Conservation (phyloP, 2,888 invertebrate species). For the Heliconius charithonia region DNA sequence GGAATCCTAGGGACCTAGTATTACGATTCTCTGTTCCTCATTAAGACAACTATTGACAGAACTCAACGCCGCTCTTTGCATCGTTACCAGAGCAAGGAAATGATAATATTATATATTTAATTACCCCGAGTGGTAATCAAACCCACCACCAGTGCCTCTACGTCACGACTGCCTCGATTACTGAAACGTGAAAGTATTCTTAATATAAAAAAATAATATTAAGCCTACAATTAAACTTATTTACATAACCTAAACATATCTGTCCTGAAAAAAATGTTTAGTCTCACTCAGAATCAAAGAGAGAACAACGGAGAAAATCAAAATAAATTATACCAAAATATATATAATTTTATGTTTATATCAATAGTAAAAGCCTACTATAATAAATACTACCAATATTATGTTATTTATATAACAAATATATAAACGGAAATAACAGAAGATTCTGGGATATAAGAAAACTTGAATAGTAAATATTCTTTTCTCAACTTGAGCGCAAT, state of each 20-base stretch:
- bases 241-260: not conserved
- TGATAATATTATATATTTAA: too few relatives aligned
- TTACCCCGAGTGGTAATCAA: too few relatives aligned
- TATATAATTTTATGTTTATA: not conserved
- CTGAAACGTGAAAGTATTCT: too few relatives aligned
- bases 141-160: too few relatives aligned
- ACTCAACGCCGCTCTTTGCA: too few relatives aligned
- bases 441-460: slow-evolving; percentile 6
- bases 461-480: slow-evolving; percentile 29
- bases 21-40: too few relatives aligned
- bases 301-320: not conserved
- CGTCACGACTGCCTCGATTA: too few relatives aligned
- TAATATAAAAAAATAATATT: too few relatives aligned
- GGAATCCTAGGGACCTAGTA: too few relatives aligned
- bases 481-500: slow-evolving; percentile 18
- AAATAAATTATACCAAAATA: not conserved
- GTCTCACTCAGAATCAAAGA: not conserved
- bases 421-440: slow-evolving; percentile 14
- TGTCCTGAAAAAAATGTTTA: too few relatives aligned
- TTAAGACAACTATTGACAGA: too few relatives aligned
- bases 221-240: not conserved
- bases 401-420: slow-evolving; percentile 14
- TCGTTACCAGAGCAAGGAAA: too few relatives aligned
- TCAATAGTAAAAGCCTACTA: not conserved
- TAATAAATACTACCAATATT: not conserved